phyloP scores from a whole-genome alignment of 2,888 invertebrate genomes.

The Amiota communis region DNA sequence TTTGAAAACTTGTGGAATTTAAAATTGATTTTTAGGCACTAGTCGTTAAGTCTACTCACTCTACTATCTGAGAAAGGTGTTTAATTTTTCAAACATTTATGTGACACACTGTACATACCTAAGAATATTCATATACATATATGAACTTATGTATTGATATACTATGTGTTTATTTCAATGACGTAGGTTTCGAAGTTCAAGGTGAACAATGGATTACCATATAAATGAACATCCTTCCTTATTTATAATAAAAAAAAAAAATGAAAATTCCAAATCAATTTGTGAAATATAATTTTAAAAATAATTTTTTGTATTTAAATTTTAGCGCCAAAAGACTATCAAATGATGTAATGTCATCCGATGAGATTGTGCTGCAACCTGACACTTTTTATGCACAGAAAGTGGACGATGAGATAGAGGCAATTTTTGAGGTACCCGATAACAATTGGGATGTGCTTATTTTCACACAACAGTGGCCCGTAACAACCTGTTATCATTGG shows the following conservation, averaged over 20 bases:
- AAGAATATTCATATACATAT: background rate
- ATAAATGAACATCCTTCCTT: too few species aligned
- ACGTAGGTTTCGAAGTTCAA: too few species aligned
- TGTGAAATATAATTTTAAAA: slow-evolving; percentile 35
- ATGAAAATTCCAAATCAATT: slow-evolving; percentile 33
- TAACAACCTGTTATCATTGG: slow-evolving; percentile 82
- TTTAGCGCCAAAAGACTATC: slow-evolving; percentile 41
- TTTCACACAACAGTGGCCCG: slow-evolving; percentile 88
- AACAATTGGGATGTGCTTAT: slow-evolving; percentile 83
- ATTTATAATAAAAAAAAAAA: background rate
- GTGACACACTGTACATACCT: slow-evolving; percentile 23
- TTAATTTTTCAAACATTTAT: too few species aligned
- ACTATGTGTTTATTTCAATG: too few species aligned
- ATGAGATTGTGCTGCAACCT: slow-evolving; percentile 47
- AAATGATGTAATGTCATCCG: slow-evolving; percentile 24
- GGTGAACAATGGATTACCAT: too few species aligned
- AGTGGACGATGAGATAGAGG: slow-evolving; percentile 46
- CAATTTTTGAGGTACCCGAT: slow-evolving; percentile 36
- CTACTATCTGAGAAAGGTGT: too few species aligned
- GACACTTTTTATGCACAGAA: slow-evolving; percentile 49
- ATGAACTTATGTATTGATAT: too few species aligned
- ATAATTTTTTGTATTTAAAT: slow-evolving; percentile 1
- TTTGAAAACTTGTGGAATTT: too few species aligned
- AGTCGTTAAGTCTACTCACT: too few species aligned
- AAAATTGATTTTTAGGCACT: too few species aligned